Conservation (phyloP, 2,113 vertebrate genomes). For the Corythoichthys intestinalis region DNA sequence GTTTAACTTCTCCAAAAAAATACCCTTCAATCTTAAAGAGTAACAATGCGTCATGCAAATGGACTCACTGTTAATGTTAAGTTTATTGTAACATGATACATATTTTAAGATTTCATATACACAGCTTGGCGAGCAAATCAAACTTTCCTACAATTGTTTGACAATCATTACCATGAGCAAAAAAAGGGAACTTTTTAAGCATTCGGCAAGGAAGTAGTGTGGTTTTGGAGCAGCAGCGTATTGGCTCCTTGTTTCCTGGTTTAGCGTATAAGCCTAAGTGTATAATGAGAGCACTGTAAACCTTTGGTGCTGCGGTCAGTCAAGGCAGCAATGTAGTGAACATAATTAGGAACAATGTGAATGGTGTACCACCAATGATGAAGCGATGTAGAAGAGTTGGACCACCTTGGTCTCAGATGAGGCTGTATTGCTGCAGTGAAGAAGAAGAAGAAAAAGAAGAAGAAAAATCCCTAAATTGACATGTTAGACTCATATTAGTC, state of each 20-base stretch:
- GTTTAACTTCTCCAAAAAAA: too few relatives aligned
- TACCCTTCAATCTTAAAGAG: not conserved
- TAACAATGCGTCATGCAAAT: not conserved
- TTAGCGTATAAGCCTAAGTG: slow-evolving; percentile 63
- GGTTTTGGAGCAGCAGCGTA: slow-evolving; percentile 51
- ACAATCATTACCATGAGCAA: slow-evolving; percentile 40
- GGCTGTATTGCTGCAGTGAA: not conserved
- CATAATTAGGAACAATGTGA: slow-evolving; percentile 52
- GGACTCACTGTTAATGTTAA: slow-evolving; percentile 4
- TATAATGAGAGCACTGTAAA: slow-evolving; percentile 65
- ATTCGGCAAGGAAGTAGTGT: slow-evolving; percentile 46
- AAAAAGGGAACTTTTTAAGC: slow-evolving; percentile 34
- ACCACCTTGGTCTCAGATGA: not conserved
- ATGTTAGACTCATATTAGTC: not conserved
- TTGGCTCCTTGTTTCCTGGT: slow-evolving; percentile 58
- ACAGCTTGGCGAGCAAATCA: slow-evolving; percentile 20
- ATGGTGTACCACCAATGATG: slow-evolving; percentile 25
- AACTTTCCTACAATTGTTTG: slow-evolving; percentile 27
- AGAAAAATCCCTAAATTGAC: not conserved
- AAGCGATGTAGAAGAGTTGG: not conserved
- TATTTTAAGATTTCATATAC: slow-evolving; percentile 8
- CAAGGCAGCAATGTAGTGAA: slow-evolving; percentile 47
- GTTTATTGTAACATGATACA: slow-evolving; percentile 21
- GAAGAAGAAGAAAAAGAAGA: not conserved
- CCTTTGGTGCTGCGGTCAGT: slow-evolving; percentile 60